These are phyloP conservation scores for Liparis tanakae DNA, from an alignment of 2,797 vertebrate species.

Conservation along the genomic window DNA sequence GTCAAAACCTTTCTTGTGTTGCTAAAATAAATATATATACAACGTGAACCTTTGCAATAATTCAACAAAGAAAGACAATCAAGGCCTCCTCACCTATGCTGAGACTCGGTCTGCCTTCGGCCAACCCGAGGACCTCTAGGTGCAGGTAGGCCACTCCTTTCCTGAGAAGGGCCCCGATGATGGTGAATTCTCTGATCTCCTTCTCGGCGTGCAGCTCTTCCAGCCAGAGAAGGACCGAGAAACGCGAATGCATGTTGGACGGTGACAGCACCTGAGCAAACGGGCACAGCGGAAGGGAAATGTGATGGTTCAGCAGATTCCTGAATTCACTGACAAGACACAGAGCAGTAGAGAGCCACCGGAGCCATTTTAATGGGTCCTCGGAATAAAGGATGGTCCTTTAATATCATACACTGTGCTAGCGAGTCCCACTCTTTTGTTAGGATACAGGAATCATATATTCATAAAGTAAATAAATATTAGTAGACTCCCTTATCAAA, in stretches of 20 bases:
- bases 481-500: not conserved
- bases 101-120: constrained; percentile 88
- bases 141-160: constrained; percentile 84
- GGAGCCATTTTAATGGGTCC: not conserved
- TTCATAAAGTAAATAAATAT: not conserved
- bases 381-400: not conserved
- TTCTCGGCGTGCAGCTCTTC: constrained; percentile 90
- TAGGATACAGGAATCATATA: not conserved
- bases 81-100: constrained; percentile 80
- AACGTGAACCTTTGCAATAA: not conserved
- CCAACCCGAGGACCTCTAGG: constrained; percentile 88
- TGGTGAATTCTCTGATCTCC: constrained; percentile 86
- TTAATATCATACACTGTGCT: constrained; percentile 1
- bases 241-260: constrained; percentile 83
- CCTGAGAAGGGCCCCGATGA: constrained; percentile 85
- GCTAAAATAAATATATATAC: no score
- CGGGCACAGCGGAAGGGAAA: not conserved
- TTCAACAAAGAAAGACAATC: not conserved
- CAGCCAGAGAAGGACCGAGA: constrained; percentile 92
- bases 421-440: not conserved
- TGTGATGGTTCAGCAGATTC: not conserved
- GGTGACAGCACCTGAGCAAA: constrained; percentile 82
- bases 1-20: not conserved
- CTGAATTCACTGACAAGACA: not conserved
- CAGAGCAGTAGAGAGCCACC: not conserved